Percentiles rank a stretch among this genome's conserved stretches.
These are phyloP conservation scores for Osmoderma eremita DNA, from an alignment of 2,888 invertebrate species.

Conservation along the genomic window DNA sequence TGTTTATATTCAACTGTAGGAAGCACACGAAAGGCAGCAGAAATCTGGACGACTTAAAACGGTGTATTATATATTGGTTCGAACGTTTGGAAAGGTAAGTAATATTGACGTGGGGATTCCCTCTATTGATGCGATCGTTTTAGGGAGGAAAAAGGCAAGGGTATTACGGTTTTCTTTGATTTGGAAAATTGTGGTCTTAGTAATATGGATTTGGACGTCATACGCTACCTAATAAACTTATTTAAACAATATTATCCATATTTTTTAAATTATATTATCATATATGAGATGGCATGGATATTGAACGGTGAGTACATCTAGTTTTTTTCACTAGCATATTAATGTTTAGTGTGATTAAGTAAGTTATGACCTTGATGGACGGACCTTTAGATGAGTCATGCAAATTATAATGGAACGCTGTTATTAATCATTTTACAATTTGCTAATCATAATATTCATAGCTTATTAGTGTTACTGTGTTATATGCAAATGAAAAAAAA, in stretches of 20 bases:
- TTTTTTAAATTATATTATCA: constrained; percentile 87
- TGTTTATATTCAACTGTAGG: constrained; percentile 84
- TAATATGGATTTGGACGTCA: constrained; percentile 93
- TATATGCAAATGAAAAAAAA: no score
- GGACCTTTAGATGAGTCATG: no score
- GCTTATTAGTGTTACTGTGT: no score
- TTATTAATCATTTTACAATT: no score
- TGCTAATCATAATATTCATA: no score
- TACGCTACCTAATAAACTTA: constrained; percentile 84
- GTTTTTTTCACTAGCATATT: neutral
- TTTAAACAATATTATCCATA: constrained; percentile 91
- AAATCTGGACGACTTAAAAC: constrained; percentile 80
- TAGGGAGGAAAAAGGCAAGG: constrained; percentile 77
- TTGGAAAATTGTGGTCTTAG: constrained; percentile 87
- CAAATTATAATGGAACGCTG: no score
- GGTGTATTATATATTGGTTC: constrained; percentile 86
- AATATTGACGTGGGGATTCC: neutral
- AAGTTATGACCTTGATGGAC: no score
- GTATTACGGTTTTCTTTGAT: constrained; percentile 89
- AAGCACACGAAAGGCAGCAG: constrained; percentile 81
- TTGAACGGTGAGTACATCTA: constrained; percentile 73
- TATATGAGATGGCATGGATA: constrained; percentile 95
- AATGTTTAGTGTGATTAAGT: neutral
- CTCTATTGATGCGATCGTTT: constrained; percentile 51
- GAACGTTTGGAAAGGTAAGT: constrained; percentile 77